Conservation (phyloP, 2,888 invertebrate species). For the Euplagia quadripunctaria region DNA sequence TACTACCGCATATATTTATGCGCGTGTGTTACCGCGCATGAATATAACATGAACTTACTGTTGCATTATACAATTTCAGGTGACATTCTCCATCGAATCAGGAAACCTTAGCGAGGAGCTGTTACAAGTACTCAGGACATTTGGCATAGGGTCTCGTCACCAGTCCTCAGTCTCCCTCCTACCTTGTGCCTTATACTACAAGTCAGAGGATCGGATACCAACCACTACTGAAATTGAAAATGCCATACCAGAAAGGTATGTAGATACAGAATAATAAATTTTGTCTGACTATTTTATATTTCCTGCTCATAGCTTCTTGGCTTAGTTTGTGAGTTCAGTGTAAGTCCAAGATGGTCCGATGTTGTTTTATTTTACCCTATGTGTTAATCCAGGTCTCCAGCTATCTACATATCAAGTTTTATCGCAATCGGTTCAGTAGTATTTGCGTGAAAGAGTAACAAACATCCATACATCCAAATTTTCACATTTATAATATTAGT, state of each 20-base stretch:
- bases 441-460: too few relatives aligned
- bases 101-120: slow-evolving; percentile 88
- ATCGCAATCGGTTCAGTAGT: too few relatives aligned
- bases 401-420: too few relatives aligned
- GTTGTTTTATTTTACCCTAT: too few relatives aligned
- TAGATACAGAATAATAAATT: neutral
- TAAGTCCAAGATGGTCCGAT: too few relatives aligned
- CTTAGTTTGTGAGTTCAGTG: too few relatives aligned
- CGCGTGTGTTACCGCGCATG: too few relatives aligned
- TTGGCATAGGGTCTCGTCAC: slow-evolving; percentile 88
- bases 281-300: neutral
- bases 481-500: too few relatives aligned
- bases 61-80: slow-evolving; percentile 59
- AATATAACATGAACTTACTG: neutral
- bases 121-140: slow-evolving; percentile 86
- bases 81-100: slow-evolving; percentile 88
- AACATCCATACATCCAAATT: too few relatives aligned
- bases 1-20: too few relatives aligned
- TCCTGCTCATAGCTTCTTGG: neutral
- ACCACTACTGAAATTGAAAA: slow-evolving; percentile 23
- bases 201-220: slow-evolving; percentile 51
- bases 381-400: too few relatives aligned
- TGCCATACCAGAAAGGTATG: slow-evolving; percentile 34
- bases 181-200: slow-evolving; percentile 88
- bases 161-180: slow-evolving; percentile 88